phyloP scores from a whole-genome alignment of 1,140 invertebrate genomes.

The Meloidogyne hapla region DNA sequence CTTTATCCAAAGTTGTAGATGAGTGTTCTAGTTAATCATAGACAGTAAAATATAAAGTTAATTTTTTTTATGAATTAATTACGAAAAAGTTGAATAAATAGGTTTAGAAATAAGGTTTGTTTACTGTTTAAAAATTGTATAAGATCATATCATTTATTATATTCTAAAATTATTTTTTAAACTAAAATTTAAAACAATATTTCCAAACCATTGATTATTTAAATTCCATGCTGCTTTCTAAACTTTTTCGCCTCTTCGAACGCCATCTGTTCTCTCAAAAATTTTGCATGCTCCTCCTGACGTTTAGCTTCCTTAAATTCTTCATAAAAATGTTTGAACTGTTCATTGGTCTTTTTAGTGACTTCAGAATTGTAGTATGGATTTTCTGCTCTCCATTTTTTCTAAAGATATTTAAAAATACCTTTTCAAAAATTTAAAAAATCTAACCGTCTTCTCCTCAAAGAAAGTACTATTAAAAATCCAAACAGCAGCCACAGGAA shows the following conservation, averaged over 20 bases:
- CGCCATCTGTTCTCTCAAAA: conserved; percentile 23
- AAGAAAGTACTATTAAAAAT: conserved; percentile 15
- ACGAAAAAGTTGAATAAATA: no score
- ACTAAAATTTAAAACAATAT: neutral
- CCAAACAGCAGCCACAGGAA: conserved; percentile 13
- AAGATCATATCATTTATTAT: no score
- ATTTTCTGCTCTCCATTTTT: neutral
- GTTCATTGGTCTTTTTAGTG: neutral
- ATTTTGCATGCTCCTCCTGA: conserved; percentile 17
- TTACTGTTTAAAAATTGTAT: no score
- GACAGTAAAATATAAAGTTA: no score
- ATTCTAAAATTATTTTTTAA: neutral
- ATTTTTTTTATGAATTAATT: no score
- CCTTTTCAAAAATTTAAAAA: neutral
- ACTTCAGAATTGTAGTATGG: neutral
- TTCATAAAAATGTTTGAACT: conserved; percentile 11
- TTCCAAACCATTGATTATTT: neutral
- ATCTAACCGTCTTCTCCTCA: conserved; percentile 7
- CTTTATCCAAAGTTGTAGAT: neutral
- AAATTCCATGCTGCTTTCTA: conserved; percentile 18
- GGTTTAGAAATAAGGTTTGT: no score
- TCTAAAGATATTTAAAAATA: neutral
- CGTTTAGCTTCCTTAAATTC: neutral
- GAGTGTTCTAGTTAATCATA: no score
- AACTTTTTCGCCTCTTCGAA: conserved; percentile 12